These are phyloP conservation scores for Orthosia gracilis DNA, from an alignment of 2,888 invertebrate genomes.

Conservation along the genomic window DNA sequence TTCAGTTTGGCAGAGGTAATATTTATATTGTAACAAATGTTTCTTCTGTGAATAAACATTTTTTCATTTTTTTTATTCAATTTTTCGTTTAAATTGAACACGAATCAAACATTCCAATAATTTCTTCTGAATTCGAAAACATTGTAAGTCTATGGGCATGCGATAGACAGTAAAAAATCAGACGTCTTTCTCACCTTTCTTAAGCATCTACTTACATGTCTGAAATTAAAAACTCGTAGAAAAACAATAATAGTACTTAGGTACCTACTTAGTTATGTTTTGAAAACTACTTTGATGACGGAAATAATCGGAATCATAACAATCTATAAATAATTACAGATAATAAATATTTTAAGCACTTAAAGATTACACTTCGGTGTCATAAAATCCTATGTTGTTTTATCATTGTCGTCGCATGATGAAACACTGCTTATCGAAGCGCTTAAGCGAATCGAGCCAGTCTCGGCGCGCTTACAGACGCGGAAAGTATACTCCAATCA, in stretches of 20 bases:
- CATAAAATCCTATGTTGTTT: conserved; percentile 38
- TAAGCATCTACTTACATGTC: too few relatives aligned
- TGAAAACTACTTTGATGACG: background rate
- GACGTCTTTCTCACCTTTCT: background rate
- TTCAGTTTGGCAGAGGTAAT: too few relatives aligned
- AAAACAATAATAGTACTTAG: too few relatives aligned
- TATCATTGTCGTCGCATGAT: conserved; percentile 56
- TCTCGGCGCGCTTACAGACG: conserved; percentile 28
- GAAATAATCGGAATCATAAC: background rate
- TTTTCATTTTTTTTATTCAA: too few relatives aligned
- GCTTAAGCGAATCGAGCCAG: conserved; percentile 45
- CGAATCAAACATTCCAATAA: background rate
- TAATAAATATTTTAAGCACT: background rate
- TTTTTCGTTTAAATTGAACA: background rate
- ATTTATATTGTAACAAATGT: too few relatives aligned
- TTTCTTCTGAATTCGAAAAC: background rate
- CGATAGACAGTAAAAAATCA: too few relatives aligned
- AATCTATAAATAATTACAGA: conserved; percentile 3
- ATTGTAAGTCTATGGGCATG: background rate
- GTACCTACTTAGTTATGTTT: too few relatives aligned
- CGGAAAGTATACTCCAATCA: conserved; percentile 25
- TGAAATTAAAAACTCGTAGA: too few relatives aligned
- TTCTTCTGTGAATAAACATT: too few relatives aligned
- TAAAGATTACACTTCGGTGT: conserved; percentile 50
- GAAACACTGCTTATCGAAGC: conserved; percentile 58